phyloP scores from a whole-genome alignment of 2,113 vertebrate genomes.

The Bubalus kerabau region DNA sequence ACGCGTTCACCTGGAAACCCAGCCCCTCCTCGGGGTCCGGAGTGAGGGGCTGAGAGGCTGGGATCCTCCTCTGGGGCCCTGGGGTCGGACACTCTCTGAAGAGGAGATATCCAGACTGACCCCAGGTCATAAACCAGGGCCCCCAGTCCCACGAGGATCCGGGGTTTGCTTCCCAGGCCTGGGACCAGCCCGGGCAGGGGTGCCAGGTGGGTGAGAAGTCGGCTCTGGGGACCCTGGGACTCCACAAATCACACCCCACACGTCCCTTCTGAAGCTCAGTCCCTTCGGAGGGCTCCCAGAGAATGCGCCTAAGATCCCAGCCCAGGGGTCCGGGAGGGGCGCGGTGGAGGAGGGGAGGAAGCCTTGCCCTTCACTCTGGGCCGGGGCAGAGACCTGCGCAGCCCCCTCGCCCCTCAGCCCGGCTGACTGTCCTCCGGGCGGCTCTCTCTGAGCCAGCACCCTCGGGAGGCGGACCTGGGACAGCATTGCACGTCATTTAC shows the following conservation, averaged over 20 bases:
- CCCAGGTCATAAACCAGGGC: no score
- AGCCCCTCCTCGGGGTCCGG: background rate
- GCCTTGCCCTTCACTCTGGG: background rate
- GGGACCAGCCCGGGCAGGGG: no score
- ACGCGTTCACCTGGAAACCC: fast-evolving
- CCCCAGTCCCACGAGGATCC: background rate
- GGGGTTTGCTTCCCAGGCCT: background rate
- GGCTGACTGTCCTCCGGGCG: background rate
- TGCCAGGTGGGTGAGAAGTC: background rate
- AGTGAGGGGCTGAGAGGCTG: no score
- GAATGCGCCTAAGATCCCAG: no score
- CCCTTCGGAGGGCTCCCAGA: background rate
- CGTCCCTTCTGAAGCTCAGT: background rate
- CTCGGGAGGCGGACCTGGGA: fast-evolving
- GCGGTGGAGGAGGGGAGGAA: background rate
- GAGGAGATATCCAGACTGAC: background rate
- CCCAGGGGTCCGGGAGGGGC: background rate
- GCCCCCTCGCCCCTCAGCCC: fast-evolving
- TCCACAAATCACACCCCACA: fast-evolving
- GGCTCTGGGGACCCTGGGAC: background rate
- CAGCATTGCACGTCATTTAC: fast-evolving
- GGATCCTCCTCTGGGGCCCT: background rate
- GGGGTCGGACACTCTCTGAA: background rate
- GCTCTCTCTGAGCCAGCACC: background rate
- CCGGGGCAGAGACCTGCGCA: fast-evolving